Conservation (phyloP, 2,888 invertebrate genomes). For the Chrysina gloriosa region DNA sequence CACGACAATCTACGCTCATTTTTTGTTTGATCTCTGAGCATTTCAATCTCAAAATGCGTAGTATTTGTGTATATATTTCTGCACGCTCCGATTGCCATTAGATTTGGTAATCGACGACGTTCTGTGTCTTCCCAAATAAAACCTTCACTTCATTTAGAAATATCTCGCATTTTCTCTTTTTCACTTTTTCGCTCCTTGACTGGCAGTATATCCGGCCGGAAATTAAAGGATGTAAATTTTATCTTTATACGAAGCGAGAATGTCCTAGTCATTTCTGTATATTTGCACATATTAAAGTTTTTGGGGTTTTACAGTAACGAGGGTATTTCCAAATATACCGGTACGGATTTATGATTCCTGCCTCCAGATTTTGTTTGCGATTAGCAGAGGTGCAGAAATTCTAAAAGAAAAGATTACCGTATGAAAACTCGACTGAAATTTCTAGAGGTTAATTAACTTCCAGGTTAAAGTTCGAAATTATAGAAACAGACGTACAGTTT, state of each 20-base stretch:
- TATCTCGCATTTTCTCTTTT: conserved; percentile 22
- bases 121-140: conserved; percentile 31
- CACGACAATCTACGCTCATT: neutral
- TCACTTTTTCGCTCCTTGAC: conserved; percentile 28
- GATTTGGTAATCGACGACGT: conserved; percentile 25
- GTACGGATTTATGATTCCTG: conserved; percentile 14
- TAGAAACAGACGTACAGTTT: too few relatives aligned
- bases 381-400: too few relatives aligned
- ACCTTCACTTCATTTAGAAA: conserved; percentile 30
- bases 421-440: too few relatives aligned
- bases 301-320: conserved; percentile 1
- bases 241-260: conserved; percentile 21
- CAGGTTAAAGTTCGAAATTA: too few relatives aligned
- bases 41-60: neutral
- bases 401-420: too few relatives aligned
- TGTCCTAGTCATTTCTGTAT: conserved; percentile 7
- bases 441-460: too few relatives aligned
- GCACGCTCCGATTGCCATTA: conserved; percentile 26
- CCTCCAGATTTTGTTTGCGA: neutral
- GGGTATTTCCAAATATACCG: conserved; percentile 2
- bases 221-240: conserved; percentile 37
- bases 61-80: conserved; percentile 17
- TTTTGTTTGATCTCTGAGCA: conserved; percentile 23
- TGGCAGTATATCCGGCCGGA: conserved; percentile 35
- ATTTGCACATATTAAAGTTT: conserved; percentile 22